Percentiles rank a stretch among this genome's conserved stretches.
Evolutionary conservation across 2,888 invertebrate species (phyloP).

Genomic region (Subacronicta megacephala): DNA sequence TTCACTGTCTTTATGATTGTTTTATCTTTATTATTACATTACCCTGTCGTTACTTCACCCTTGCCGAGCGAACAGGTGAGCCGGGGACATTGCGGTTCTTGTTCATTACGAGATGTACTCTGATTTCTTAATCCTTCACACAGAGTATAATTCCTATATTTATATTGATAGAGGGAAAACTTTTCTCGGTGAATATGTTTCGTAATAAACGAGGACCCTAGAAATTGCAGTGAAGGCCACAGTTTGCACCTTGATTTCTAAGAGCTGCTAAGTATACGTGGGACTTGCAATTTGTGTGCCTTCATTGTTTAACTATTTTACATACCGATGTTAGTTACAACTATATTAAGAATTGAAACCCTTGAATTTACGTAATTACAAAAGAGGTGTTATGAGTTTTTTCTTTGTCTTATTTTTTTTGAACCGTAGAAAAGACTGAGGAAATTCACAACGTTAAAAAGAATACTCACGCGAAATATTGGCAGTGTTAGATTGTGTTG

Average conservation of each 20-base stretch:
- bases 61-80: slow-evolving; percentile 66
- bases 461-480: slow-evolving; percentile 84
- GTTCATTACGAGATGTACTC: slow-evolving; percentile 71
- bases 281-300: slow-evolving; percentile 68
- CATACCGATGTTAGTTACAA: slow-evolving; percentile 86
- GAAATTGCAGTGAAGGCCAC: slow-evolving; percentile 70
- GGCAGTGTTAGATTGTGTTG: slow-evolving; percentile 76
- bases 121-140: slow-evolving; percentile 57
- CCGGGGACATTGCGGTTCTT: slow-evolving; percentile 60
- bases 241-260: slow-evolving; percentile 59
- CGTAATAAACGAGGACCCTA: slow-evolving; percentile 68
- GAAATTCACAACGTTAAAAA: slow-evolving; percentile 79
- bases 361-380: slow-evolving; percentile 81
- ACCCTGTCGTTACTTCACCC: slow-evolving; percentile 72
- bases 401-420: slow-evolving; percentile 76
- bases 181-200: slow-evolving; percentile 62
- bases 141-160: slow-evolving; percentile 57
- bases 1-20: slow-evolving; percentile 81
- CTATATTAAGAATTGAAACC: slow-evolving; percentile 78
- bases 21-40: slow-evolving; percentile 71
- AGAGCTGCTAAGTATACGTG: slow-evolving; percentile 58
- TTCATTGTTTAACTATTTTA: slow-evolving; percentile 84
- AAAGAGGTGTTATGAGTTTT: slow-evolving; percentile 68
- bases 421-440: slow-evolving; percentile 87
- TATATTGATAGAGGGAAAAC: slow-evolving; percentile 52